Conservation (phyloP, 1,140 invertebrate species). For the Drosophila fuyamai region DNA sequence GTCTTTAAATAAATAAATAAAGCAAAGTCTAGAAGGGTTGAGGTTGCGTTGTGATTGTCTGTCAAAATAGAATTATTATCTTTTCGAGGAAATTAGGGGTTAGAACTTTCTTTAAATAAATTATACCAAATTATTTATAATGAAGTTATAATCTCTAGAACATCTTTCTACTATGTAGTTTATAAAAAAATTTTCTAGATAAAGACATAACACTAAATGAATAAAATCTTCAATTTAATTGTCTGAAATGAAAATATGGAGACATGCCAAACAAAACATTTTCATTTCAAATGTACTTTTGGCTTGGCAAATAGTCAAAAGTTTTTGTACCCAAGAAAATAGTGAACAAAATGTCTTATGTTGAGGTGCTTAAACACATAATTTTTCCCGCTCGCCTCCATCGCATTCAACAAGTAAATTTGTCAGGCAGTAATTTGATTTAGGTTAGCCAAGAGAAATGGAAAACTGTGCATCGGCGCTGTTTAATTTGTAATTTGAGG, state of each 20-base stretch:
- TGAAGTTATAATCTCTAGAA: no score
- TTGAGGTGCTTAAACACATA: slow-evolving; percentile 6
- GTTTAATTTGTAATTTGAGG: slow-evolving; percentile 63
- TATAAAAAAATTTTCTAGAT: no score
- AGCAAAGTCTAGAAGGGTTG: slow-evolving; percentile 14
- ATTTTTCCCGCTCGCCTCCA: not conserved
- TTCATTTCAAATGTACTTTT: not conserved
- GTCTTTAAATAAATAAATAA: slow-evolving; percentile 52
- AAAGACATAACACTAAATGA: no score
- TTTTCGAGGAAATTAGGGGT: not conserved
- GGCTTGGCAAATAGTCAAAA: slow-evolving; percentile 40
- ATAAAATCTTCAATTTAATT: not conserved
- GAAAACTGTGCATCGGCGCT: slow-evolving; percentile 14
- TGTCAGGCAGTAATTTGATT: slow-evolving; percentile 52
- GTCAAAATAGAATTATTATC: slow-evolving; percentile 39
- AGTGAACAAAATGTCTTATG: not conserved
- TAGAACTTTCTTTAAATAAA: not conserved
- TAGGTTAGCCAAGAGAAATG: slow-evolving; percentile 36
- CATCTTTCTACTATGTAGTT: not conserved
- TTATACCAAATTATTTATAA: no score
- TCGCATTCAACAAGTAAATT: slow-evolving; percentile 45
- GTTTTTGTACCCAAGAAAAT: slow-evolving; percentile 21
- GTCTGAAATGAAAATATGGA: slow-evolving; percentile 10
- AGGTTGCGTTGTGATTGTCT: slow-evolving; percentile 9
- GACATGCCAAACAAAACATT: slow-evolving; percentile 19